A percentile compares a stretch with the other conserved stretches of the same genome.
Evolutionary conservation across 2,113 vertebrate species (phyloP).

Genomic region (Bujurquina vittata): DNA sequence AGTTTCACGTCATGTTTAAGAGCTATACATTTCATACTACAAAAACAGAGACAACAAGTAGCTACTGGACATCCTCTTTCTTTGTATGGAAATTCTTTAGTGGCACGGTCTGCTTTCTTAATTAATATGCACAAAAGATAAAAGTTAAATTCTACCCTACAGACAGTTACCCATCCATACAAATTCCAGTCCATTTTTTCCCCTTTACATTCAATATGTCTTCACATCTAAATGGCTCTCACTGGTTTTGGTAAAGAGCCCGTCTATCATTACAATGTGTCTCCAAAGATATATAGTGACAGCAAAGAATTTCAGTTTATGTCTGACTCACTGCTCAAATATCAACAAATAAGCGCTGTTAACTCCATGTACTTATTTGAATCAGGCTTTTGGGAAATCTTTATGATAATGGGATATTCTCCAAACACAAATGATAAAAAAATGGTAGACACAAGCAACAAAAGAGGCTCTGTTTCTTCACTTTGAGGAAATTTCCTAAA

Average conservation of each 20-base stretch:
- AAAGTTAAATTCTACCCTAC: no score
- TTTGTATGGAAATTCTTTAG: neutral
- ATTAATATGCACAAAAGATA: neutral
- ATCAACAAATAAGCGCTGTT: conserved; percentile 11
- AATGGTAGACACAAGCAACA: conserved; percentile 39
- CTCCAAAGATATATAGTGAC: conserved; percentile 2
- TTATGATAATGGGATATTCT: conserved; percentile 29
- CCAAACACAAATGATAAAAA: conserved; percentile 29
- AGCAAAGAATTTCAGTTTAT: conserved; percentile 34
- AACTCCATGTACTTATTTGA: neutral
- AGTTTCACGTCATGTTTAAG: neutral
- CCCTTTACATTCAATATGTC: neutral
- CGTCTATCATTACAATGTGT: neutral
- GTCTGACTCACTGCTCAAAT: conserved; percentile 32
- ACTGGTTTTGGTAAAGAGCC: neutral
- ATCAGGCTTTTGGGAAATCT: conserved; percentile 7
- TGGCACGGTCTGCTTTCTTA: neutral
- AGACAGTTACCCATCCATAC: neutral
- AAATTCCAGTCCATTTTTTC: neutral
- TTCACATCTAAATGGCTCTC: neutral
- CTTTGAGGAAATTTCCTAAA: conserved; percentile 29
- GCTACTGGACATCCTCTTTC: conserved; percentile 2
- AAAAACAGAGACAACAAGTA: neutral
- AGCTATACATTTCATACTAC: neutral
- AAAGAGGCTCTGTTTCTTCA: conserved; percentile 39